Evolutionary conservation across 2,113 vertebrate species (phyloP), one percentile per base, ranked within the genome.

Genomic region (Neogale vison): DNA sequence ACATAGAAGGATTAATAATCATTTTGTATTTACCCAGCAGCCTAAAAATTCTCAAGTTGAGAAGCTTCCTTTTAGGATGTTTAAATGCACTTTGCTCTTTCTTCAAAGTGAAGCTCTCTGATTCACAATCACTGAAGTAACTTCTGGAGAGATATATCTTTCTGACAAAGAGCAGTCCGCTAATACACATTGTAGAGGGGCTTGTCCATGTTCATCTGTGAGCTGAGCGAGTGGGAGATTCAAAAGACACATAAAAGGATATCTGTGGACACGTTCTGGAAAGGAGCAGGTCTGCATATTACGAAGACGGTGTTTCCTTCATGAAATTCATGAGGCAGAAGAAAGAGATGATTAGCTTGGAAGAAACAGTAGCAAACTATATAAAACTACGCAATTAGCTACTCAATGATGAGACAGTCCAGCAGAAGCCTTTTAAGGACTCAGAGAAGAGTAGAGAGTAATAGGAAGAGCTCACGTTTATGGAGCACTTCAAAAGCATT

Each of bases 21-120:
- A 50, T 85, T 96, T 95, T 34, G 23, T 65, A 92, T 92, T 96
- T 90, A 94, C 67, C 84, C 61, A 94, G 24, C 61, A 95, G 69
- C 76, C 72, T 45, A 26, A 86, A 94, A 79, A 63, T 69, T 88
- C 79, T 83, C 84, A 84, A 95, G 88, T 77, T 50, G 39, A 96
- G 59, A 94, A 42, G 55, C 26, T 95, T 87, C 95, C 87, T 89
- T 94, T 94, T 31, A 55, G 31, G 3, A 71, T 77, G 74, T 71
- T 90, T 59, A 88, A 92, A 90, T 88, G 36, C 69, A 84, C 13
- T 20, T 52, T 36, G 50, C 59, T 83, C 63, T 84, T 86, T 94
- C 86, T 93, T 84, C 86, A 83, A 80, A 95, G 87, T 34, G 59
- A 83, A 93, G 23, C 57, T 69, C 57, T 52, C 0, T 72, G 76